phyloP scores from a whole-genome alignment of 2,888 invertebrate genomes.

The Idaea dimidiata region DNA sequence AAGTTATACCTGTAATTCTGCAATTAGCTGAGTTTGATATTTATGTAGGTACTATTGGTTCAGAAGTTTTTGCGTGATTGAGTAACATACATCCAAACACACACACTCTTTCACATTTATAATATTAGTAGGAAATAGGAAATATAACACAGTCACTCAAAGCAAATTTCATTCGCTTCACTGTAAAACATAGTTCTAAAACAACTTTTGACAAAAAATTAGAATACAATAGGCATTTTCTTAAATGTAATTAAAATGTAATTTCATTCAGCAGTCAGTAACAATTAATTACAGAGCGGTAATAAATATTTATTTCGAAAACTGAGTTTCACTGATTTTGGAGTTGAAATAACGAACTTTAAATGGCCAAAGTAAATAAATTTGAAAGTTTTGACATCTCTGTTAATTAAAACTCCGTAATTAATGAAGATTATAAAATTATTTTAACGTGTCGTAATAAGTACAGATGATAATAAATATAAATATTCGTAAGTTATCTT shows the following conservation, averaged over 20 bases:
- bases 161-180: too few species aligned
- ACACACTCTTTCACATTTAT: too few species aligned
- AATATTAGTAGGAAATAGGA: too few species aligned
- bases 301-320: constrained; percentile 2
- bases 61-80: too few species aligned
- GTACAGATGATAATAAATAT: background rate
- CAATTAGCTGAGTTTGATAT: too few species aligned
- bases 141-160: too few species aligned
- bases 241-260: background rate
- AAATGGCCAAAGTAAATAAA: constrained; percentile 39
- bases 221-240: constrained; percentile 16
- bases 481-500: constrained; percentile 7
- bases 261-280: constrained; percentile 2
- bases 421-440: constrained; percentile 37
- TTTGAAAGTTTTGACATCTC: constrained; percentile 55
- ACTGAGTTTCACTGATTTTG: constrained; percentile 5
- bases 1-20: too few species aligned
- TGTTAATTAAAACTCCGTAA: constrained; percentile 39
- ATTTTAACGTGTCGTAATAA: background rate
- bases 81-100: too few species aligned
- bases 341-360: background rate
- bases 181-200: too few species aligned
- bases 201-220: too few species aligned
- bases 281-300: too few species aligned
- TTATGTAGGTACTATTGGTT: too few species aligned